Conservation (phyloP, 2,797 vertebrate species). For the Gouania willdenowi region DNA sequence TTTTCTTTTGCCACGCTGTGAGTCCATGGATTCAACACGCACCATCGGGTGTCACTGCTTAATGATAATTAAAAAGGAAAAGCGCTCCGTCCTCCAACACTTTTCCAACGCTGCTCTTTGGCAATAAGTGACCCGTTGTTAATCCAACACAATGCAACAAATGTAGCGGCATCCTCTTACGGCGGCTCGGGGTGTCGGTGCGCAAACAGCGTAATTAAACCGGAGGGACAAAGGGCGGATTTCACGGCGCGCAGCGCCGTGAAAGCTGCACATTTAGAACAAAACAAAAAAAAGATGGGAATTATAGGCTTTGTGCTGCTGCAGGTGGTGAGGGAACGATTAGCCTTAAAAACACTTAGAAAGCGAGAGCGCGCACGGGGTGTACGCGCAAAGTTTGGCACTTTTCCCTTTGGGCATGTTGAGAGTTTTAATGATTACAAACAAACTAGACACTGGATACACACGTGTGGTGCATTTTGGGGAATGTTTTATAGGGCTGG, state of each 20-base stretch:
- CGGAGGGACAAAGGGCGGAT: conserved; percentile 54
- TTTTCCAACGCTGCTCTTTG: conserved; percentile 54
- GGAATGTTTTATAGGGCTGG: too few species aligned
- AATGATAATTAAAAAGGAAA: conserved; percentile 44
- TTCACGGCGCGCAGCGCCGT: conserved; percentile 14
- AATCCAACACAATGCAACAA: conserved; percentile 67
- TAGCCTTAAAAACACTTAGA: conserved; percentile 14
- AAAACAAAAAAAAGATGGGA: conserved; percentile 27
- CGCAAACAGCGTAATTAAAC: conserved; percentile 69
- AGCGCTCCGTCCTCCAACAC: conserved; percentile 41
- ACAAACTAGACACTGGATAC: too few species aligned
- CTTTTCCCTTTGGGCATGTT: too few species aligned
- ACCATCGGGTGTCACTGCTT: conserved; percentile 11
- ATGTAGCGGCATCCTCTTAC: conserved; percentile 61
- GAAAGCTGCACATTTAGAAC: conserved; percentile 7
- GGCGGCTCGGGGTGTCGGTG: conserved; percentile 58
- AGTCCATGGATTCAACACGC: conserved; percentile 27
- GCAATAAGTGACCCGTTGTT: conserved; percentile 67
- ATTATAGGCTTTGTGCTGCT: conserved; percentile 10
- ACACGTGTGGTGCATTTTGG: too few species aligned
- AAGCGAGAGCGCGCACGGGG: too few species aligned
- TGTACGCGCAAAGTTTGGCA: conserved; percentile 19
- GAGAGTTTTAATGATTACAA: too few species aligned
- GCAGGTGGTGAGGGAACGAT: conserved; percentile 54
- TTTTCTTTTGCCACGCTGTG: neutral